A percentile compares a stretch with the other conserved stretches of the same genome.
phyloP scores from a whole-genome alignment of 2,113 vertebrate species.

The Platysternon megacephalum region DNA sequence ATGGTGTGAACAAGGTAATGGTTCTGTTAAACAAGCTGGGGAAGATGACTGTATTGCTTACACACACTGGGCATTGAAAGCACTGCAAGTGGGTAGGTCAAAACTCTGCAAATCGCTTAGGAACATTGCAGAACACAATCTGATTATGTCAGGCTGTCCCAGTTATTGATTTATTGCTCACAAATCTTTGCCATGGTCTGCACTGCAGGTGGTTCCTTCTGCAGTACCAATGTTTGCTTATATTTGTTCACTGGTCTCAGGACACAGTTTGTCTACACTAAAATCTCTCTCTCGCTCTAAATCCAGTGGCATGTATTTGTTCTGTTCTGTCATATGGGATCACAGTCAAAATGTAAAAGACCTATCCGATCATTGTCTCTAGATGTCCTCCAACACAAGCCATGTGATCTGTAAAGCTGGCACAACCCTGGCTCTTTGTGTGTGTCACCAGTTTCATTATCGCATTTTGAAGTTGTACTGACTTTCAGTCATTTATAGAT shows the following conservation, averaged over 20 bases:
- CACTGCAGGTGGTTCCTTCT: not conserved
- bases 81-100: not conserved
- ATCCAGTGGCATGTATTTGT: not conserved
- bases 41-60: not conserved
- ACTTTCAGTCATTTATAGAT: not conserved
- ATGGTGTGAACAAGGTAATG: conserved; percentile 96
- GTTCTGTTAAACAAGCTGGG: not conserved
- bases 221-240: not conserved
- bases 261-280: not conserved
- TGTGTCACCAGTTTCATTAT: not conserved
- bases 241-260: not conserved
- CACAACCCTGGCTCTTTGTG: not conserved
- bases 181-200: not conserved
- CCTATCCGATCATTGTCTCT: not conserved
- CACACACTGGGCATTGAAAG: accelerated
- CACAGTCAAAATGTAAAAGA: not conserved
- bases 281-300: not conserved
- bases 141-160: not conserved
- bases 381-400: not conserved
- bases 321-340: not conserved
- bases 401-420: not conserved
- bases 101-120: accelerated
- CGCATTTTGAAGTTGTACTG: not conserved
- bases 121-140: not conserved
- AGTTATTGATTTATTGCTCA: accelerated